Conservation (phyloP, 2,113 vertebrate species). For the Psittacula cyanocephala region DNA sequence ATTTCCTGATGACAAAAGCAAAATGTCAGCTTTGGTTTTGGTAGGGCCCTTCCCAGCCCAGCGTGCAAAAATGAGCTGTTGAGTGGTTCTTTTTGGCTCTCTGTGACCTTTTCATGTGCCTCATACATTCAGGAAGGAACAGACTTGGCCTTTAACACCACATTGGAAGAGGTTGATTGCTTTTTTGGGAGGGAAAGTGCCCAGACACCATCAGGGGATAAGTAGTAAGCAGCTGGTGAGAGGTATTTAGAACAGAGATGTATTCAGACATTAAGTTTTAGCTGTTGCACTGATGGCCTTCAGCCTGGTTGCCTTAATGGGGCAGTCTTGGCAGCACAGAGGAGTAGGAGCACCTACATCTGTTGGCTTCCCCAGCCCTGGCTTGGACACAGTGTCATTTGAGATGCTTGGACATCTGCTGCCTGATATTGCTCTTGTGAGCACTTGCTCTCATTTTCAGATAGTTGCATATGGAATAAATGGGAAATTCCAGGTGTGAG, state of each 20-base stretch:
- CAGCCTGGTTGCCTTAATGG: background rate
- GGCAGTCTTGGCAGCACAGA: background rate
- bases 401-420: background rate
- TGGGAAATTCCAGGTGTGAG: background rate
- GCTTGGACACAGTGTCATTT: background rate
- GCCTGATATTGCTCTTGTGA: background rate
- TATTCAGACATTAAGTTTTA: constrained; percentile 13
- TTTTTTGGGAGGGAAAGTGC: background rate
- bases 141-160: background rate
- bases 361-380: background rate
- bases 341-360: background rate
- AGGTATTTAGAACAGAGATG: constrained; percentile 9
- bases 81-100: background rate
- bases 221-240: constrained; percentile 45
- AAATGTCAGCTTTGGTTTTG: background rate
- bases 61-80: background rate
- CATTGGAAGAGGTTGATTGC: background rate
- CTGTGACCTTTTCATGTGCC: background rate
- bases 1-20: background rate
- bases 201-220: constrained; percentile 9
- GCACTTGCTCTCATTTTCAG: background rate
- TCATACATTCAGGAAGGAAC: background rate
- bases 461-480: background rate
- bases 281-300: constrained; percentile 5
- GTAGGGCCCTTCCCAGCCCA: background rate